These are phyloP conservation scores for Eumerus sabulonum DNA, from an alignment of 2,888 invertebrate species.

Conservation along the genomic window DNA sequence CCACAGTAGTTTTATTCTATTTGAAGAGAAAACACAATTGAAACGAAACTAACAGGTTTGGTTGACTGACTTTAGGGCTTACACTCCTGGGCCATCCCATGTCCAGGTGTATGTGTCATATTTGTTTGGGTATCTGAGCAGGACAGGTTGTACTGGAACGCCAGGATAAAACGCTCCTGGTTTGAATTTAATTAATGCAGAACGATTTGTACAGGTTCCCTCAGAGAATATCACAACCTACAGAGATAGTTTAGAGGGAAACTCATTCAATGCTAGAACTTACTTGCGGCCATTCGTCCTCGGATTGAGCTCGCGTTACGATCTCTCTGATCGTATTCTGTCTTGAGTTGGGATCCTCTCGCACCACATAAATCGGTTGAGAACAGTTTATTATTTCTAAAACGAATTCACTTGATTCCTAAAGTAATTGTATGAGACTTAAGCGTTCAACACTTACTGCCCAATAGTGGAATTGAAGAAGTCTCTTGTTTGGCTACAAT, in stretches of 20 bases:
- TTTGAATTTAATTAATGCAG: slow-evolving; percentile 93
- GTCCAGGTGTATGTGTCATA: slow-evolving; percentile 95
- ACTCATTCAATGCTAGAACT: slow-evolving; percentile 5
- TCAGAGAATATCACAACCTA: slow-evolving; percentile 96
- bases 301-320: slow-evolving; percentile 89
- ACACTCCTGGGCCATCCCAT: slow-evolving; percentile 97
- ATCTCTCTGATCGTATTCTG: slow-evolving; percentile 95
- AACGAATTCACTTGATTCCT: too few relatives aligned
- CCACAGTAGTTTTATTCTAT: slow-evolving; percentile 90
- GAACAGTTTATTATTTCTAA: slow-evolving; percentile 94
- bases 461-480: slow-evolving; percentile 90
- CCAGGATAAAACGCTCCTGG: slow-evolving; percentile 97
- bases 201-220: slow-evolving; percentile 97
- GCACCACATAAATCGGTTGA: slow-evolving; percentile 95
- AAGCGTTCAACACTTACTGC: slow-evolving; percentile 84
- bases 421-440: too few relatives aligned
- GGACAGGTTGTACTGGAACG: slow-evolving; percentile 96
- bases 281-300: slow-evolving; percentile 94
- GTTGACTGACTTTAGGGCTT: slow-evolving; percentile 78
- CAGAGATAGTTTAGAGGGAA: not conserved
- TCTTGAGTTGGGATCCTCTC: slow-evolving; percentile 95
- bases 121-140: slow-evolving; percentile 93
- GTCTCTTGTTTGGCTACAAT: slow-evolving; percentile 94
- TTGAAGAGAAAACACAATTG: too few relatives aligned
- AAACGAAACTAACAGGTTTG: too few relatives aligned